Base-by-base conservation (phyloP, 2,888 invertebrate species). In the Tinea trinotella region DNA sequence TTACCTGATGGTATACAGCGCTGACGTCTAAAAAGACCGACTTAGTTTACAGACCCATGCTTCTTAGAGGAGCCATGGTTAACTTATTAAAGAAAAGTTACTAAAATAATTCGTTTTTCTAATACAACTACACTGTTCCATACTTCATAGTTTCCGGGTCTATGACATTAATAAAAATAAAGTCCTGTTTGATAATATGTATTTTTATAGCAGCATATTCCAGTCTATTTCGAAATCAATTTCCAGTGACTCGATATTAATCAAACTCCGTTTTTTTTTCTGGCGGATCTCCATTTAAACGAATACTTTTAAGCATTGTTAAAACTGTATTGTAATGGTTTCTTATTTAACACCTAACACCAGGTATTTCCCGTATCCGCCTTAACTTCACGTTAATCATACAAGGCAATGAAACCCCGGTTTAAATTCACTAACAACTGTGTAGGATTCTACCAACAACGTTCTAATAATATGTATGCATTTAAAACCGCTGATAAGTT, bases 331-430 rank as follows among this genome's bases (percentile, higher is more conserved):
- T 57, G 58, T 60, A 50, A 49, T 52, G 48, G 50, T 30, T 56
- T 54, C 46, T 52, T 58, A 50, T 46, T 46, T 46, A 46, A 46
- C 58, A 54, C 58, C 50, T 53, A 54, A 53, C 55, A 12, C 57
- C 57, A 59, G 64, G 66, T 60, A 65, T 64, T 68, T 60, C 64
- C 67, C 63, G 62, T 55, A 63, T 69, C 68, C 68, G 66, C 7
- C 15, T 46, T 4, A 46, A 46, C 10, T 46, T 17, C 18, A n/a
- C 13, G 13, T 40, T 7, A 40, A 40, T 40, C 15, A 58, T 52
- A 65, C 24, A 52, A 54, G 17, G 15, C 40, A 13, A 40, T 13
- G 2, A 40, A 40, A 15, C 13, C 12, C 40, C 40, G 40, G 40
- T 40, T 40, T 40, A 3, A 40, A 13, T 40, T 12, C 2, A 40